A percentile compares a stretch with the other conserved stretches of the same genome.
These are phyloP conservation scores for Poeciliopsis gracilis DNA, from an alignment of 2,797 vertebrate genomes.

Conservation along the genomic window DNA sequence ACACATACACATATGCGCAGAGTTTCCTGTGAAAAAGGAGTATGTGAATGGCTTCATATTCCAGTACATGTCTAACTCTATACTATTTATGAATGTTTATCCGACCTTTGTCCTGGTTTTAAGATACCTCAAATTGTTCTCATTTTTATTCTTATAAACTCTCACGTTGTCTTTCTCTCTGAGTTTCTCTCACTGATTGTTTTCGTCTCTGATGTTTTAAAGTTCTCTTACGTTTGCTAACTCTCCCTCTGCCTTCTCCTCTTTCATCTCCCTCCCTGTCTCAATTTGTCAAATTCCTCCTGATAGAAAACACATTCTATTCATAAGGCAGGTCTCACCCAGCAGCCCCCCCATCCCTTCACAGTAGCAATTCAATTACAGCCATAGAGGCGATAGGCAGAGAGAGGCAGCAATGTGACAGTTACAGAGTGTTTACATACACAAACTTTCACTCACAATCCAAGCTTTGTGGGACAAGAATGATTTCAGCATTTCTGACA, in stretches of 20 bases:
- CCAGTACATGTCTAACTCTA: neutral
- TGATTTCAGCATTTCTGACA: neutral
- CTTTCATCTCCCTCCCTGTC: conserved; percentile 41
- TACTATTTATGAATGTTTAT: neutral
- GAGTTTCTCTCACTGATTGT: neutral
- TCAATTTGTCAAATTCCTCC: conserved; percentile 79
- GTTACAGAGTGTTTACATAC: conserved; percentile 99
- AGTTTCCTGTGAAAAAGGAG: conserved; percentile 4
- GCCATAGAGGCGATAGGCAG: conserved; percentile 94
- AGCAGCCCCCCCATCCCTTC: conserved; percentile 65
- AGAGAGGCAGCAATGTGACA: conserved; percentile 96
- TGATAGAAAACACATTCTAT: conserved; percentile 96
- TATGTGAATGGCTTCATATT: neutral
- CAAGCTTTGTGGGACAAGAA: conserved; percentile 74
- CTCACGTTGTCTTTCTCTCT: neutral
- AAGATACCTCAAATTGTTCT: neutral
- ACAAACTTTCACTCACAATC: conserved; percentile 98
- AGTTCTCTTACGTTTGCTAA: neutral
- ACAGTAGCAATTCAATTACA: conserved; percentile 98
- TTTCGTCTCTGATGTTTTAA: neutral
- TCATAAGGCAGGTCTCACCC: conserved; percentile 88
- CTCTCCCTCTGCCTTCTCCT: neutral
- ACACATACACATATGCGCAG: conserved; percentile 4
- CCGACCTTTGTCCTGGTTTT: neutral
- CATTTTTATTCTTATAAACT: neutral